phyloP scores from a whole-genome alignment of 2,888 invertebrate species.

The Coremacera marginata region DNA sequence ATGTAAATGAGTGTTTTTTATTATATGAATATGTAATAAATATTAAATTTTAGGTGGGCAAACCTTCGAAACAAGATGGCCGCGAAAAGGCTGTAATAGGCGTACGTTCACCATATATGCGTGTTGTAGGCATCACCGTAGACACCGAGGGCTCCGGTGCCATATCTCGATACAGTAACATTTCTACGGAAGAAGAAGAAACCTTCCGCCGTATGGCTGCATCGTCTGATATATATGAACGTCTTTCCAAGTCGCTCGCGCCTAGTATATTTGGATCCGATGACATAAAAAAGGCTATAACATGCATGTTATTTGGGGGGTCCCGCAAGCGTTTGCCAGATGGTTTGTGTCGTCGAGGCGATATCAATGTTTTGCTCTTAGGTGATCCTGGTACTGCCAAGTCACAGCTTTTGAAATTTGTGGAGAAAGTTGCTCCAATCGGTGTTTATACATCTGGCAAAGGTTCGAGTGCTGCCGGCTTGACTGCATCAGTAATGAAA shows the following conservation, averaged over 20 bases:
- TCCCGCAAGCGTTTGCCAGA: conserved; percentile 92
- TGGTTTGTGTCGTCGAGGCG: conserved; percentile 94
- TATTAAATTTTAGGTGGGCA: conserved; percentile 65
- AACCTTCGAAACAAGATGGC: conserved; percentile 76
- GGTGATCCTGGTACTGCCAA: conserved; percentile 99
- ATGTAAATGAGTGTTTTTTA: not conserved
- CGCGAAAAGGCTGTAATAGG: conserved; percentile 87
- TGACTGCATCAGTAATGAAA: conserved; percentile 96
- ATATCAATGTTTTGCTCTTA: conserved; percentile 93
- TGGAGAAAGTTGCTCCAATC: conserved; percentile 93
- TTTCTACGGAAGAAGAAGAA: conserved; percentile 79
- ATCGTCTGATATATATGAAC: conserved; percentile 88
- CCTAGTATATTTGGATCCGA: conserved; percentile 95
- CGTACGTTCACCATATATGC: conserved; percentile 92
- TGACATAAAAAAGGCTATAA: conserved; percentile 98
- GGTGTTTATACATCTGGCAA: conserved; percentile 99
- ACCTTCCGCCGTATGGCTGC: conserved; percentile 80
- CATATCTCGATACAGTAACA: conserved; percentile 71
- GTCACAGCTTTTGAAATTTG: conserved; percentile 97
- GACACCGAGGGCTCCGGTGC: conserved; percentile 83
- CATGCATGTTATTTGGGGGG: conserved; percentile 94
- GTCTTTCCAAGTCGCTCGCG: conserved; percentile 90
- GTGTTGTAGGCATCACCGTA: conserved; percentile 92
- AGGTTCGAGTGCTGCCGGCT: conserved; percentile 98
- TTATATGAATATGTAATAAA: not conserved